Percentiles rank a stretch among this genome's conserved stretches.
Evolutionary conservation across 2,888 invertebrate species (phyloP).

Genomic region (Athripsodes cinereus): DNA sequence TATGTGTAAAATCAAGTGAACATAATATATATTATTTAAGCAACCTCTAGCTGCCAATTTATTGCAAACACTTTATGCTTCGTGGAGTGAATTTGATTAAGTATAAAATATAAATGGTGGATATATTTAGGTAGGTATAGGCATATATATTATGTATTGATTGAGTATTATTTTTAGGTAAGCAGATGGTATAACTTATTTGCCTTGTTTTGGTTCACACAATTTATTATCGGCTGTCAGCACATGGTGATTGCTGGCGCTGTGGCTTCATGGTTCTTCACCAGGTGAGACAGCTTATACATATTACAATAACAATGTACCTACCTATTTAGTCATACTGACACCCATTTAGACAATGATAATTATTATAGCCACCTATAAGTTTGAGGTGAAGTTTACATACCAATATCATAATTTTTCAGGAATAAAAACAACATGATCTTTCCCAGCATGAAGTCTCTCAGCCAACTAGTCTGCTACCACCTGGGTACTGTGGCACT

Average conservation of each 20-base stretch:
- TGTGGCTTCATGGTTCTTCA: slow-evolving; percentile 62
- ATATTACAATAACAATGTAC: not conserved
- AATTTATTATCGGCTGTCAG: slow-evolving; percentile 62
- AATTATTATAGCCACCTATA: not conserved
- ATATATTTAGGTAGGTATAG: not conserved
- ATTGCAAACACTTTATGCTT: too few relatives aligned
- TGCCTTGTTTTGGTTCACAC: slow-evolving; percentile 58
- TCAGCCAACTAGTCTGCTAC: slow-evolving; percentile 50
- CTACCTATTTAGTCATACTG: not conserved
- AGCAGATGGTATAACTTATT: slow-evolving; percentile 49
- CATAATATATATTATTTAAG: too few relatives aligned
- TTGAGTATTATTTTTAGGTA: slow-evolving; percentile 31
- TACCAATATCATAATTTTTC: slow-evolving; percentile 25
- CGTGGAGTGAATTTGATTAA: too few relatives aligned
- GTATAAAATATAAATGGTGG: not conserved
- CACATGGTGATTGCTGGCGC: slow-evolving; percentile 62
- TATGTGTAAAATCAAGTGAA: too few relatives aligned
- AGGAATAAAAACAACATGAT: slow-evolving; percentile 42
- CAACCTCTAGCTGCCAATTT: too few relatives aligned
- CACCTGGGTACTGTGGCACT: slow-evolving; percentile 74
- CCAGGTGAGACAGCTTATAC: slow-evolving; percentile 40
- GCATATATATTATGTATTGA: too few relatives aligned
- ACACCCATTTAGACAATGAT: not conserved
- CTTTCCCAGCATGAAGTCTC: slow-evolving; percentile 43
- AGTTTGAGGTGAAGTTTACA: not conserved